Base-by-base conservation (phyloP, 2,888 invertebrate genomes). In the Nowickia ferox region DNA sequence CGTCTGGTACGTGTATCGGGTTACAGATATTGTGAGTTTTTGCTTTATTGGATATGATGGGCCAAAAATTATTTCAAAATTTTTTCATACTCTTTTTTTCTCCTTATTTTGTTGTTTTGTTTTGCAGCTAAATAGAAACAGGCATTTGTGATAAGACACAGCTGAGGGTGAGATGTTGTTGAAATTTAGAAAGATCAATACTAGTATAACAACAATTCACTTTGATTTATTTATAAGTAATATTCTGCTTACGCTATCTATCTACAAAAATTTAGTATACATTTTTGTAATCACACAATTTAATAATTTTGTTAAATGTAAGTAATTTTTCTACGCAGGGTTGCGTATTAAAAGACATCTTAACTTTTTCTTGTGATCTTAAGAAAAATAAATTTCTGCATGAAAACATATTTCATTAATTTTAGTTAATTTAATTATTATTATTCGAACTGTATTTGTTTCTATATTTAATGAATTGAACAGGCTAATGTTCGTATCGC, bases 1-100 rank as follows among this genome's bases (percentile, higher is more conserved):
- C 55, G 80, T 82, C 66, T 83, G 83, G 83, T 75, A 83, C 83
- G 76, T 83, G 86, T 86, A 86, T 86, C 86, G 79, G 63, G 76
- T 86, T 86, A 80, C 86, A 86, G 71, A 79, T 72, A 59, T 61
- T 71, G 71, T 80, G 59, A 44, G 69, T 61, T 80, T 84, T 79
- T 65, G 57, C 51, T 76, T 81, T 82, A 79, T 79, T 82, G 75
- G 79, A 82, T 66, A 83, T 79, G 79, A 86, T 76, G 85, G 71
- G 42, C 75, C 77, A 74, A 81, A 72, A 66, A 72, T 53, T 61
- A 61, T 80, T 61, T 61, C 2, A 1, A 13, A 57, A 19, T 71
- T 83, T 63, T 74, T 1, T 42, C 10, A 38, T 61, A 22, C 11
- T 17, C 10, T 65, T 65, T 65, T 57, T 44, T 38, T 42, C 75